A percentile compares a stretch with the other conserved stretches of the same genome.
Evolutionary conservation across 2,888 invertebrate genomes (phyloP).

Genomic region (Pyrgus malvae): DNA sequence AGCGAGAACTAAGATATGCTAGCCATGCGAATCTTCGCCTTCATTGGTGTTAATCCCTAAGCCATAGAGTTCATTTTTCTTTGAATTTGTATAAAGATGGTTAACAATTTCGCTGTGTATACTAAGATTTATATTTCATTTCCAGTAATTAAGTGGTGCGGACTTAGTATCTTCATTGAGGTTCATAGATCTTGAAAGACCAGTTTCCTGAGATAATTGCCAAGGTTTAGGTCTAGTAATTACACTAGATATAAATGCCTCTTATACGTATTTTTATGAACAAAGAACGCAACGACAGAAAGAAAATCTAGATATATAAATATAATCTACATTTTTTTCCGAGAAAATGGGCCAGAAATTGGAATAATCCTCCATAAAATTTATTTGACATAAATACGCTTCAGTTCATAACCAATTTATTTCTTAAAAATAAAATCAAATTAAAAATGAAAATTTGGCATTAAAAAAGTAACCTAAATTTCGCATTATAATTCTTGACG

Average conservation of each 20-base stretch:
- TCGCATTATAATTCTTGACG: too few relatives aligned
- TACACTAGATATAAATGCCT: neutral
- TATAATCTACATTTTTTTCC: too few relatives aligned
- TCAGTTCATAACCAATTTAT: too few relatives aligned
- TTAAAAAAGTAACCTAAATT: too few relatives aligned
- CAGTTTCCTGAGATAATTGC: conserved; percentile 53
- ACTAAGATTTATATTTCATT: conserved; percentile 41
- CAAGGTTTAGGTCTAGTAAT: conserved; percentile 26
- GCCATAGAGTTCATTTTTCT: conserved; percentile 5
- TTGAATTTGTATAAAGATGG: neutral
- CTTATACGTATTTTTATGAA: neutral
- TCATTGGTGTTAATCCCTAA: neutral
- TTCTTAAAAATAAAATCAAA: too few relatives aligned
- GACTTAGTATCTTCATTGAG: conserved; percentile 43
- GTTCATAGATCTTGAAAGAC: conserved; percentile 46
- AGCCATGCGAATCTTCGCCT: conserved; percentile 8
- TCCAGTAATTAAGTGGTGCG: conserved; percentile 42
- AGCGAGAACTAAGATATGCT: neutral
- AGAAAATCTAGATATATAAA: too few relatives aligned
- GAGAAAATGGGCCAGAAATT: too few relatives aligned
- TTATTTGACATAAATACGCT: too few relatives aligned
- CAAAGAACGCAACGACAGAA: neutral
- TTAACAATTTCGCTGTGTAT: conserved; percentile 22
- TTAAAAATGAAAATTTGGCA: too few relatives aligned
- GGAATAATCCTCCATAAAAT: too few relatives aligned